Percentiles rank a stretch among this genome's conserved stretches.
These are phyloP conservation scores for Thunnus albacares DNA, from an alignment of 2,797 vertebrate genomes.

Conservation along the genomic window DNA sequence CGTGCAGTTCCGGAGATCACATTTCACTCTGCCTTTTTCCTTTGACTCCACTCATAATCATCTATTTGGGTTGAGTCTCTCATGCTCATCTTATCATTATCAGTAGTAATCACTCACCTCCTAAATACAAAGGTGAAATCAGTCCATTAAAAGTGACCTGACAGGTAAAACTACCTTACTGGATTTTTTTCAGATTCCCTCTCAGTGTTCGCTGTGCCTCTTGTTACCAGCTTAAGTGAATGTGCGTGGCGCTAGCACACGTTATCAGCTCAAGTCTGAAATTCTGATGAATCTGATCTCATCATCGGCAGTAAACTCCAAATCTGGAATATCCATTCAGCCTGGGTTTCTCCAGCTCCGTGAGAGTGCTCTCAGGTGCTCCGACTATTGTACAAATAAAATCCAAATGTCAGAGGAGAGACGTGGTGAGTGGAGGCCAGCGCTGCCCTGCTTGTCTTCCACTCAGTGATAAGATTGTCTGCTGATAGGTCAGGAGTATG, in stretches of 20 bases:
- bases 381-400: constrained; percentile 29
- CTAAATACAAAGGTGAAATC: constrained; percentile 49
- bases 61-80: constrained; percentile 37
- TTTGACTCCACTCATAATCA: constrained; percentile 55
- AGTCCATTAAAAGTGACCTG: constrained; percentile 8
- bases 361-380: constrained; percentile 8
- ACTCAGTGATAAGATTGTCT: constrained; percentile 71
- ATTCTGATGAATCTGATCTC: constrained; percentile 15
- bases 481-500: constrained; percentile 64
- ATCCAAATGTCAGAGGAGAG: constrained; percentile 44
- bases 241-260: background rate
- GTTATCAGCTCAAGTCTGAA: constrained; percentile 33
- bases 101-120: constrained; percentile 36
- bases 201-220: constrained; percentile 11
- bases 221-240: constrained; percentile 18
- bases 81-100: constrained; percentile 56
- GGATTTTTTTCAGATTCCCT: background rate
- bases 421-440: constrained; percentile 52
- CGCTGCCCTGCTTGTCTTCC: constrained; percentile 53
- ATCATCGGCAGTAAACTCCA: background rate
- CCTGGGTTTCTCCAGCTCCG: background rate
- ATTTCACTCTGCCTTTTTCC: constrained; percentile 55
- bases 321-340: constrained; percentile 15
- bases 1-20: constrained; percentile 48
- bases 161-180: constrained; percentile 19